These are phyloP conservation scores for Haemorhous mexicanus DNA, from an alignment of 2,113 vertebrate species.

Conservation along the genomic window DNA sequence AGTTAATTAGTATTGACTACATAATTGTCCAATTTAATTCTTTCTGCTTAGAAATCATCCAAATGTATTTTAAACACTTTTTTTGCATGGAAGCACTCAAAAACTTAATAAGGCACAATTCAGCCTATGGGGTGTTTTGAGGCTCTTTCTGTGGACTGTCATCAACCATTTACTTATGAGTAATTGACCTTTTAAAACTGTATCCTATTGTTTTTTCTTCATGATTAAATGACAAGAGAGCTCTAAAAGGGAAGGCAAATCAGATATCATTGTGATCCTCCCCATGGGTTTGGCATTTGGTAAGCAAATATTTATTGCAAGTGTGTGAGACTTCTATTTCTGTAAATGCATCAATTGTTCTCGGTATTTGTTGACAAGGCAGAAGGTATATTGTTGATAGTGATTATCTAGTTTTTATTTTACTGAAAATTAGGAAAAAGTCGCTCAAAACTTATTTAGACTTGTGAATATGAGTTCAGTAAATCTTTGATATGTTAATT, in stretches of 20 bases:
- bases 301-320: not conserved
- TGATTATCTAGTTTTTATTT: not conserved
- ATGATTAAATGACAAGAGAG: not conserved
- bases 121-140: not conserved
- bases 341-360: not conserved
- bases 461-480: not conserved
- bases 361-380: not conserved
- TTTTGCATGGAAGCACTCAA: not conserved
- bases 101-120: not conserved
- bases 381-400: not conserved
- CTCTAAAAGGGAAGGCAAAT: not conserved
- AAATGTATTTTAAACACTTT: not conserved
- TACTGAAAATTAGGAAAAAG: not conserved
- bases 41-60: not conserved
- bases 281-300: not conserved
- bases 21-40: not conserved
- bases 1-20: not conserved
- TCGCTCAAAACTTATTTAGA: not conserved
- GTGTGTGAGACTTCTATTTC: not conserved
- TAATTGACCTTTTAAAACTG: slow-evolving; percentile 31
- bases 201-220: not conserved
- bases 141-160: not conserved
- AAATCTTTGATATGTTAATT: not conserved
- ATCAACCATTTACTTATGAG: not conserved
- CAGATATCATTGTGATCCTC: not conserved